Evolutionary conservation across 2,888 invertebrate genomes (phyloP).

Genomic region (Pristionchus arcanus): DNA sequence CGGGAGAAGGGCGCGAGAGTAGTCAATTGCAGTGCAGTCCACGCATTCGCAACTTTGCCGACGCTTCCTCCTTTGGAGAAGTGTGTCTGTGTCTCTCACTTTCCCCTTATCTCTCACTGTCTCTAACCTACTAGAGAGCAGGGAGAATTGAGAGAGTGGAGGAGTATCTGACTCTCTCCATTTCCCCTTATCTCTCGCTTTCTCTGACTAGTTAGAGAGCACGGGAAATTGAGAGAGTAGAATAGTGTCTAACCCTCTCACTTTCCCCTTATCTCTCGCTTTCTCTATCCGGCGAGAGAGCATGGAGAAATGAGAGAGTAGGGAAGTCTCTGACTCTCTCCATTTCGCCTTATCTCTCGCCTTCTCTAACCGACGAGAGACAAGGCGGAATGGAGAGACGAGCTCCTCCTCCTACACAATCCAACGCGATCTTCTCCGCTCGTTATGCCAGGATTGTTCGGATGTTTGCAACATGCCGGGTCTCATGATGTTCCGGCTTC

Average conservation of each 20-base stretch:
- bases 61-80: neutral
- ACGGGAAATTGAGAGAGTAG: too few species aligned
- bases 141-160: too few species aligned
- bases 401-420: neutral
- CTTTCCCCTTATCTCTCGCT: neutral
- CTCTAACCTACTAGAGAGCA: too few species aligned
- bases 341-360: neutral
- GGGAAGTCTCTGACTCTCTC: neutral
- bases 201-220: too few species aligned
- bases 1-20: neutral
- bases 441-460: conserved; percentile 33
- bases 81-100: neutral
- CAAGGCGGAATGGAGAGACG: too few species aligned
- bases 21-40: conserved; percentile 27
- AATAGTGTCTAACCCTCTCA: neutral
- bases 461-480: neutral
- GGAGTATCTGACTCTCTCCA: too few species aligned
- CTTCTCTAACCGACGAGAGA: neutral
- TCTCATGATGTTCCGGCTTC: conserved; percentile 5
- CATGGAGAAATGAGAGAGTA: too few species aligned
- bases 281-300: too few species aligned
- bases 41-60: neutral
- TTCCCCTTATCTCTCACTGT: neutral
- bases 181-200: too few species aligned
- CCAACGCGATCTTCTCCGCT: neutral